Conservation (phyloP, 2,888 invertebrate species). For the Imbricaverruca yamaguchii region DNA sequence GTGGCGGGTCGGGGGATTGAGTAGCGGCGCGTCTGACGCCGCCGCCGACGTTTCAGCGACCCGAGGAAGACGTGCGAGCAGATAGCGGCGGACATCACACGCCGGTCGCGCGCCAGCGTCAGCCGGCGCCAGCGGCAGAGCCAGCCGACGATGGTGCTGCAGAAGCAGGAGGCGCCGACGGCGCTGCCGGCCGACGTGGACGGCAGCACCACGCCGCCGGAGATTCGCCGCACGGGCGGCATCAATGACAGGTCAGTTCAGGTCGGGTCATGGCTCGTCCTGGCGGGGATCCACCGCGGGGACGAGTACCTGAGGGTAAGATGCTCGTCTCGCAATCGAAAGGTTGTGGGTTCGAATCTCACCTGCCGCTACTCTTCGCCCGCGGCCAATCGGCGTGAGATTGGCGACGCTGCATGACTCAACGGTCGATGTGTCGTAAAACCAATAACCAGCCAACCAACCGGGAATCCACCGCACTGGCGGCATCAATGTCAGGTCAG, state of each 20-base stretch:
- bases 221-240: not conserved
- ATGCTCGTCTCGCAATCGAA: too few species aligned
- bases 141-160: conserved; percentile 34
- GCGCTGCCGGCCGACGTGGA: not conserved
- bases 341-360: too few species aligned
- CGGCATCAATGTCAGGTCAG: not conserved
- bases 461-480: not conserved
- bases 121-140: not conserved
- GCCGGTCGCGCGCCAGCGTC: not conserved
- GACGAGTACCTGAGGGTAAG: too few species aligned
- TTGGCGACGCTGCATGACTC: too few species aligned
- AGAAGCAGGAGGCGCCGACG: conserved; percentile 35
- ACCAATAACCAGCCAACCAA: too few species aligned
- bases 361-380: too few species aligned
- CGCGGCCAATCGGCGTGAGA: too few species aligned
- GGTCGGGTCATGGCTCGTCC: not conserved
- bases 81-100: conserved; percentile 3
- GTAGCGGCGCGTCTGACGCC: not conserved
- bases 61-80: not conserved
- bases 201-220: conserved; percentile 22
- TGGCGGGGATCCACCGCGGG: too few species aligned
- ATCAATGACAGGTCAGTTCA: not conserved
- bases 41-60: not conserved
- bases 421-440: too few species aligned
- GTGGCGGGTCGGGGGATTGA: too few species aligned